phyloP scores from a whole-genome alignment of 2,888 invertebrate genomes.

The Tineola bisselliella region DNA sequence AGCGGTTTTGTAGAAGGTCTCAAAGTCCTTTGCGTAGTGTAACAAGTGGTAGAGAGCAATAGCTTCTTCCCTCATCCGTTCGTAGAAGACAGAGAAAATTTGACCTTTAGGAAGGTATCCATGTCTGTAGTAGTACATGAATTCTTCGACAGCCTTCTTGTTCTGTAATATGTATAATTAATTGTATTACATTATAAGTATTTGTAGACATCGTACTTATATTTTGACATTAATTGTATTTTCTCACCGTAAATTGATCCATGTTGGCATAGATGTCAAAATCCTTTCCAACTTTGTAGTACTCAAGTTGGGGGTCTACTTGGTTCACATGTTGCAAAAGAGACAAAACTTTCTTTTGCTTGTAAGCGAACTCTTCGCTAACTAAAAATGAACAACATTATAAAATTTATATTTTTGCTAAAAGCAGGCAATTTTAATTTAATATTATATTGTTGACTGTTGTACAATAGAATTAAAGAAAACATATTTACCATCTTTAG shows the following conservation, averaged over 20 bases:
- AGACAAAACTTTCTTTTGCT: constrained; percentile 50
- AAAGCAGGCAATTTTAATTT: no score
- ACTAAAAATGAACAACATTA: constrained; percentile 15
- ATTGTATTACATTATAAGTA: background rate
- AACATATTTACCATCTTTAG: constrained; percentile 28
- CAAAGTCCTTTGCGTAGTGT: constrained; percentile 69
- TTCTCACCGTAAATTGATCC: constrained; percentile 39
- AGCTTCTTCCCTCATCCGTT: constrained; percentile 54
- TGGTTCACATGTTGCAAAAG: constrained; percentile 54
- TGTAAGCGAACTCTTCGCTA: constrained; percentile 29
- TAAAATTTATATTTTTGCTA: background rate
- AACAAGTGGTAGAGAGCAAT: constrained; percentile 65
- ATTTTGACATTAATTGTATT: background rate
- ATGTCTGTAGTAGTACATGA: constrained; percentile 41
- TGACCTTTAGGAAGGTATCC: constrained; percentile 57
- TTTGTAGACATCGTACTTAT: background rate
- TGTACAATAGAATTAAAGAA: background rate
- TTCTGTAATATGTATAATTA: constrained; percentile 33
- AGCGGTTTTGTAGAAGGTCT: constrained; percentile 68
- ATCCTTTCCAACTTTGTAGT: constrained; percentile 39
- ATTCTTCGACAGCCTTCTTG: constrained; percentile 49
- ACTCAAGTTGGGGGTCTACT: constrained; percentile 35
- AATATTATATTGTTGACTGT: no score
- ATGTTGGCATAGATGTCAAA: constrained; percentile 46
- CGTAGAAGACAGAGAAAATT: constrained; percentile 61